Evolutionary conservation across 1,140 invertebrate genomes (phyloP), one percentile per base, ranked within the genome.

Genomic region (Drosophila nasuta): DNA sequence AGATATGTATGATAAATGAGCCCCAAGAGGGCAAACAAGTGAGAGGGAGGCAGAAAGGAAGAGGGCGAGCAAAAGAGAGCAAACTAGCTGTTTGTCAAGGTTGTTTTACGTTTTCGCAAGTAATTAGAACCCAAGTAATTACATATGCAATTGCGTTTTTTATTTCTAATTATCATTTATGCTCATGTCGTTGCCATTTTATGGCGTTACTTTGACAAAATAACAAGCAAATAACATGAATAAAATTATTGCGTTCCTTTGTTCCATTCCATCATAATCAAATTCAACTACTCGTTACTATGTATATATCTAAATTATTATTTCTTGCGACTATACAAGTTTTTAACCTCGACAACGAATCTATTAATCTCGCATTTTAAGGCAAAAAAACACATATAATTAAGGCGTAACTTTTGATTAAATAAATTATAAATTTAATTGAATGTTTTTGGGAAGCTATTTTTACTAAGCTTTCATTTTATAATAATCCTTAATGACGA

Each of bases 91-190:
- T 68, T 73, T 38, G 48, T 57, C 83, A 88, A 89, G 83, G 83
- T 81, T 82, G 49, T 57, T 10, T 57, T 57, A 11, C 4, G 3
- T 62, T 75, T 74, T 64, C 64, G 85, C 77, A 72, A 88, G 75
- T 89, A 88, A 88, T 88, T 88, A 83, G 67, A 88, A 77, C 83
- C 20, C 8, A 82, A 65, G 56, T 66, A 71, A 46, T 71, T 48
- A 72, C 52, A 48, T 66, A 75, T 71, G 60, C 72, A 75, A 75
- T 75, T 75, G 66, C 58, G 58, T 63, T 75, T 63, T 64, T 63
- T 30, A 70, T 63, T 69, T 38, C 17, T 64, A 28, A 43, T 52
- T 54, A 67, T 52, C 65, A 20, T 65, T 48, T 52, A 43, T 58
- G 35, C 13, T 28, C 43, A 48, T 43, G 35, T 51, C 41, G 25